phyloP scores from a whole-genome alignment of 2,113 vertebrate species.

The Ptilorrhoa leucosticta region DNA sequence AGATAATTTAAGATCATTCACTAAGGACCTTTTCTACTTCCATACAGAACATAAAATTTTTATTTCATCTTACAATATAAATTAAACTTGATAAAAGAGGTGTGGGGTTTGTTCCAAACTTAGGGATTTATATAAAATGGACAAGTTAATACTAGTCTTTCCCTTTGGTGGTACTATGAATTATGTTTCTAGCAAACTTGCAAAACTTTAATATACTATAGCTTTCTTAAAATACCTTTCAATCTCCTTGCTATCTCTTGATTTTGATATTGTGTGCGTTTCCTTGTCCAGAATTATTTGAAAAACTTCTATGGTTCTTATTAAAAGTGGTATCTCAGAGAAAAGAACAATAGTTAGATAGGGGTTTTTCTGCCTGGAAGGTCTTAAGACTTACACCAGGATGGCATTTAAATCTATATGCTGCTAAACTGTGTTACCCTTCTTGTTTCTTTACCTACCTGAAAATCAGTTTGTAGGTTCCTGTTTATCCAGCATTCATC shows the following conservation, averaged over 20 bases:
- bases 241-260: not conserved
- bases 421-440: not conserved
- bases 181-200: not conserved
- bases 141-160: not conserved
- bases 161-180: not conserved
- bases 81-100: conserved; percentile 66
- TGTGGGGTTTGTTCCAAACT: not conserved
- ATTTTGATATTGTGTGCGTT: not conserved
- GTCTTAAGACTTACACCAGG: not conserved
- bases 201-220: not conserved
- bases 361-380: not conserved
- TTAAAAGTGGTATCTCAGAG: not conserved
- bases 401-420: not conserved
- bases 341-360: not conserved
- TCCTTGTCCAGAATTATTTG: not conserved
- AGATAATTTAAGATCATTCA: conserved; percentile 72
- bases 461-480: not conserved
- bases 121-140: not conserved
- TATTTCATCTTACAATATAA: conserved; percentile 68
- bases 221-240: not conserved
- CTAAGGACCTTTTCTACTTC: conserved; percentile 60
- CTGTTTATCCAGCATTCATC: not conserved
- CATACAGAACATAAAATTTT: conserved; percentile 64
- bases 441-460: not conserved
- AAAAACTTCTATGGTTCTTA: not conserved